Evolutionary conservation across 2,797 vertebrate genomes (phyloP), one percentile per base, ranked within the genome.

Genomic region (Sus cebifrons): DNA sequence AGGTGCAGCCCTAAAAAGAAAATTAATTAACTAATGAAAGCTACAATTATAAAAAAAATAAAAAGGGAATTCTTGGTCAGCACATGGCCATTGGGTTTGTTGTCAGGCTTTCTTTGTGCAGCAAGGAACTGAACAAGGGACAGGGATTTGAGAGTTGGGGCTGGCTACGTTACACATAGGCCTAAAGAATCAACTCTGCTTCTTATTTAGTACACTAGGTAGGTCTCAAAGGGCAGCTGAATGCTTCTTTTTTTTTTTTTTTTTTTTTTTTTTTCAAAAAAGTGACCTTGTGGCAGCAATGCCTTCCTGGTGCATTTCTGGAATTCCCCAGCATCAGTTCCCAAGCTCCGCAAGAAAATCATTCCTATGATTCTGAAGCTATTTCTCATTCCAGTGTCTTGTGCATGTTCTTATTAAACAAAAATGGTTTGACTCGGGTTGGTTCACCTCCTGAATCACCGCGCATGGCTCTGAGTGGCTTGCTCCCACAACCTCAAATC

Each of bases 401-500:
- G 58, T 16, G 7, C 18, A 44, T 54, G 25, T 32, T 90, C 64
- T 52, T 95, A 86, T 94, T 27, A 77, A 96, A 68, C 56, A 70
- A 92, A 73, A 96, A 60, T 62, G 56, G 40, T 89, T 94, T 97
- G n/a, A 54, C 18, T 86, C 16, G 0, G 25, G 13, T n/a, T 67
- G 36, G 49, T 74, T 74, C 62, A 29, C 65, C 83, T 32, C 54
- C 60, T 60, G 27, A 84, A 11, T 78, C 29, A 65, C 58, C 27
- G 49, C 12, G 12, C 17, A 82, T 67, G 70, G 89, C 27, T 86
- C 71, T 75, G 82, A 96, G n/a, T 15, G 49, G 64, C 44, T 74
- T 95, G 16, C 49, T 86, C 78, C 52, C 54, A 92, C 18, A 95
- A 71, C 70, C 81, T 95, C n/a, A 82, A 78, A 92, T 74, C 65